A percentile compares a stretch with the other conserved stretches of the same genome.
Conservation (phyloP, 1,140 invertebrate genomes). For the Caenorhabditis brenneri region DNA sequence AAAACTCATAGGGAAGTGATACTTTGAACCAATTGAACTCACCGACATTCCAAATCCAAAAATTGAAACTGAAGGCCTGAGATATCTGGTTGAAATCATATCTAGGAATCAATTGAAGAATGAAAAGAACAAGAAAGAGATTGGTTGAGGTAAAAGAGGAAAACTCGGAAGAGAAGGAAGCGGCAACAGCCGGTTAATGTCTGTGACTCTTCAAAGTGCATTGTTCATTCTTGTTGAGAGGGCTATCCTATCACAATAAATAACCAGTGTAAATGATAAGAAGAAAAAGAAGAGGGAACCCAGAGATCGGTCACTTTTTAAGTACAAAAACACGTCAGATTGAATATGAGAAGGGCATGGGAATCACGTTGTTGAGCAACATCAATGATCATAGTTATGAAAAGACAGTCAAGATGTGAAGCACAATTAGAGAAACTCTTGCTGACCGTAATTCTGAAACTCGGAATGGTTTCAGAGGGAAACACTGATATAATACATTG, state of each 20-base stretch:
- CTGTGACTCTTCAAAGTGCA: conserved; percentile 34
- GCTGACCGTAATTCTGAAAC: too few species aligned
- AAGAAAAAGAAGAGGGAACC: not conserved
- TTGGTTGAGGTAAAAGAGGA: not conserved
- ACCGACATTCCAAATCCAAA: not conserved
- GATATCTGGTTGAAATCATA: conserved; percentile 23
- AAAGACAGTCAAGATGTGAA: too few species aligned
- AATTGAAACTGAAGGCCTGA: conserved; percentile 11
- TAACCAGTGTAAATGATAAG: conserved; percentile 34
- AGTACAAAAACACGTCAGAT: not conserved
- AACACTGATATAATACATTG: too few species aligned
- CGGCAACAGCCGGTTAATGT: not conserved
- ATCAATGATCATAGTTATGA: too few species aligned
- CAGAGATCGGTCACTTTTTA: conserved; percentile 29
- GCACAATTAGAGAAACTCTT: too few species aligned
- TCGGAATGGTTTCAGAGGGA: too few species aligned
- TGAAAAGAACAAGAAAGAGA: too few species aligned
- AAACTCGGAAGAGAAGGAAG: not conserved
- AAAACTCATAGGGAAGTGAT: not conserved
- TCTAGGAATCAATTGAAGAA: not conserved
- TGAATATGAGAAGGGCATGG: not conserved
- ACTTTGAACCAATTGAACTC: conserved; percentile 33
- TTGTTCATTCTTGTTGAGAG: not conserved
- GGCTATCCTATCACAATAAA: conserved; percentile 19
- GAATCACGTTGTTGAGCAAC: too few species aligned